Conservation (phyloP, 30 jellyfish, hydroid and myxozoan species). For the Cassiopea andromeda region DNA sequence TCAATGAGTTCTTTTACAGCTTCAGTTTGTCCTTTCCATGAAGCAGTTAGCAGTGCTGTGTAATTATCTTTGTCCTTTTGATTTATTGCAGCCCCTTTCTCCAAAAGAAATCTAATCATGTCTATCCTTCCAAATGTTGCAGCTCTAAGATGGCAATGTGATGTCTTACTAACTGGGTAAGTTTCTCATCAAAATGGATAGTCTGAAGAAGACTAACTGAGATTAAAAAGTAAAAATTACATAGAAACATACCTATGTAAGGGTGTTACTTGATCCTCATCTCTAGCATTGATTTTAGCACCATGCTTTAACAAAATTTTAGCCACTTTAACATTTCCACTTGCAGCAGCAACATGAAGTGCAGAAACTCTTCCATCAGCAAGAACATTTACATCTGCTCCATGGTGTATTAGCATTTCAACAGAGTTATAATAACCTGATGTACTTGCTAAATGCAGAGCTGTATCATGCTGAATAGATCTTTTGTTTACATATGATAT, state of each 20-base stretch:
- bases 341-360: constrained; percentile 92
- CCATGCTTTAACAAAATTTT: constrained; percentile 35
- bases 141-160: constrained; percentile 62
- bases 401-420: constrained; percentile 72
- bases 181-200: not conserved
- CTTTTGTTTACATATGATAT: constrained; percentile 51
- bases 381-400: constrained; percentile 86
- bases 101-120: constrained; percentile 59
- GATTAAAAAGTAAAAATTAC: not conserved
- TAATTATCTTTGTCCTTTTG: constrained; percentile 79
- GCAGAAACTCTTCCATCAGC: constrained; percentile 88
- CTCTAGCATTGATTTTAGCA: constrained; percentile 87
- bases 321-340: constrained; percentile 82
- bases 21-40: constrained; percentile 94
- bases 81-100: constrained; percentile 79
- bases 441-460: constrained; percentile 93
- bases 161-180: not conserved
- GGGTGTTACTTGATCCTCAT: constrained; percentile 88
- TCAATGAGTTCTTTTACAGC: constrained; percentile 70
- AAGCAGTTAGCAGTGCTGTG: constrained; percentile 96
- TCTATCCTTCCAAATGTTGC: constrained; percentile 80
- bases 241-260: constrained; percentile 77
- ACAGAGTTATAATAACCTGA: constrained; percentile 86
- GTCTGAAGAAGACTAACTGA: too few relatives aligned
- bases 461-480: constrained; percentile 80